A percentile compares a stretch with the other conserved stretches of the same genome.
These are phyloP conservation scores for Acrocera orbiculus DNA, from an alignment of 2,888 invertebrate species.

Conservation along the genomic window DNA sequence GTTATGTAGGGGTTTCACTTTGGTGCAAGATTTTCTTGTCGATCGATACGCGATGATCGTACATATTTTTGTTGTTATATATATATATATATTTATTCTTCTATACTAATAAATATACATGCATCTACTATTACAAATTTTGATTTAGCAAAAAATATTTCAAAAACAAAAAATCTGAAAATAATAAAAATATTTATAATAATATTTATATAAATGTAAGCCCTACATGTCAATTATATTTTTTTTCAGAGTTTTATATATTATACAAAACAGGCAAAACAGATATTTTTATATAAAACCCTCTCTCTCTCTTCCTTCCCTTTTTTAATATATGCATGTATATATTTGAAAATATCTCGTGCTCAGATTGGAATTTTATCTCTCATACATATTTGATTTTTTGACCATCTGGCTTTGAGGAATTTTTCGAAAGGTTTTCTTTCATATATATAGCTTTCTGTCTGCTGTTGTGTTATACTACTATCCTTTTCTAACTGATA, in stretches of 20 bases:
- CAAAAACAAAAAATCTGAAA: neutral
- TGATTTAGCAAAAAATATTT: neutral
- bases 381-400: conserved; percentile 11
- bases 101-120: neutral
- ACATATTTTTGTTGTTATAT: neutral
- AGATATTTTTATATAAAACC: too few species aligned
- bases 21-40: too few species aligned
- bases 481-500: neutral
- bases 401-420: conserved; percentile 13
- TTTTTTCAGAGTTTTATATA: too few species aligned
- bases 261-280: too few species aligned
- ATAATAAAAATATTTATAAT: conserved; percentile 2
- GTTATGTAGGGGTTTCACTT: too few species aligned
- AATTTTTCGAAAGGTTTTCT: conserved; percentile 10
- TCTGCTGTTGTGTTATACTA: neutral
- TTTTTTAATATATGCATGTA: too few species aligned
- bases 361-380: conserved; percentile 12
- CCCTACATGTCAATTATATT: too few species aligned
- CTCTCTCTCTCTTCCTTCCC: too few species aligned
- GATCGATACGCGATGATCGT: too few species aligned
- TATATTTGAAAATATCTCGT: too few species aligned
- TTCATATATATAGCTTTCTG: too few species aligned
- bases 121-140: neutral
- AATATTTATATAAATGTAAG: too few species aligned
- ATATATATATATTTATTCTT: neutral